Evolutionary conservation across 37 sponge, comb jelly and placozoan species (phyloP).

Genomic region (Lycopodina hypogea): DNA sequence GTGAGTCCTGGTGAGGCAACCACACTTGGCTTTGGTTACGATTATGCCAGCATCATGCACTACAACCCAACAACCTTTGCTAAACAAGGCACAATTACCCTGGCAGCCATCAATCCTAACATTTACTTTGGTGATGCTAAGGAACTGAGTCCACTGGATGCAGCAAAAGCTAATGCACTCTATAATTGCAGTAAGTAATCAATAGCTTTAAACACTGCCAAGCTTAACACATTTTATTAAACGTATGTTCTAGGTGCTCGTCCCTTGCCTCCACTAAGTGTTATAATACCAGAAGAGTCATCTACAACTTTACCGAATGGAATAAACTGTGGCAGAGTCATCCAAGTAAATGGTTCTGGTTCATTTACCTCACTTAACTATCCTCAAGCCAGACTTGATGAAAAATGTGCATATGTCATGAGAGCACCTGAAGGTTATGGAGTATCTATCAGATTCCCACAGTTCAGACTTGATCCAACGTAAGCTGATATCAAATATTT

Average conservation of each 20-base stretch:
- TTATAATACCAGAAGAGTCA: neutral
- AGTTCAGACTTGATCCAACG: constrained; percentile 1
- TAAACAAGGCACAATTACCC: constrained; percentile 3
- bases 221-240: neutral
- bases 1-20: constrained; percentile 5
- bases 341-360: neutral
- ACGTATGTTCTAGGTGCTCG: neutral
- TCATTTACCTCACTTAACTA: constrained; percentile 30
- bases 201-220: too few species aligned
- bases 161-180: constrained; percentile 48
- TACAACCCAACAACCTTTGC: constrained; percentile 39
- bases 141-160: constrained; percentile 67
- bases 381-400: constrained; percentile 13
- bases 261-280: neutral
- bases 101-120: constrained; percentile 23
- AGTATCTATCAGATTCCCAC: constrained; percentile 2
- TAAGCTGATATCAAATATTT: neutral
- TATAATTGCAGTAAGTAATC: constrained; percentile 67
- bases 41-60: constrained; percentile 85
- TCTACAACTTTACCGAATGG: constrained; percentile 6
- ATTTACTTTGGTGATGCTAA: constrained; percentile 54
- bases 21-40: constrained; percentile 60
- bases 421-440: constrained; percentile 32
- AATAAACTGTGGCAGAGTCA: constrained; percentile 29
- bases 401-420: constrained; percentile 42